A percentile compares a stretch with the other conserved stretches of the same genome.
phyloP scores from a whole-genome alignment of 2,113 vertebrate species.

The Lagopus leucura region DNA sequence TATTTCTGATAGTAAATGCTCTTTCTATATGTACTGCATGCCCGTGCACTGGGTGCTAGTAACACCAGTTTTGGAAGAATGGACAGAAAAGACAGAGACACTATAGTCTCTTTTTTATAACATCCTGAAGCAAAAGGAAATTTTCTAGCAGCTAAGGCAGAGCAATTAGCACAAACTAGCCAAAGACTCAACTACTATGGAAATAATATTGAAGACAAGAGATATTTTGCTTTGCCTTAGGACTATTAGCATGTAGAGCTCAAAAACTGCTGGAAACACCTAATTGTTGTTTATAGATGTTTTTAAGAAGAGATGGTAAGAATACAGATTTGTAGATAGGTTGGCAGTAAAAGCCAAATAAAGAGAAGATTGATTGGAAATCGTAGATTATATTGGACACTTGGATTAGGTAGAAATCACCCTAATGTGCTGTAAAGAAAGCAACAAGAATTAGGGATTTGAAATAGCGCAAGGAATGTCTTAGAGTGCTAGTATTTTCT shows the following conservation, averaged over 20 bases:
- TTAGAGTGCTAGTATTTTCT: conserved; percentile 57
- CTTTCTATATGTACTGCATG: background rate
- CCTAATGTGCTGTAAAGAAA: conserved; percentile 52
- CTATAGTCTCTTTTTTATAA: background rate
- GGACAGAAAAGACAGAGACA: background rate
- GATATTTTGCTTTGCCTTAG: background rate
- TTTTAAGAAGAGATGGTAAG: conserved; percentile 12
- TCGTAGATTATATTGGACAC: conserved; percentile 33
- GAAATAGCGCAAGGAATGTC: background rate
- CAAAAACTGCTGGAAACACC: background rate
- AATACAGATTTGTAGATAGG: background rate
- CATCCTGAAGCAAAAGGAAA: background rate
- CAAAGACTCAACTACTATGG: background rate
- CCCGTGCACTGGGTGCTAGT: background rate
- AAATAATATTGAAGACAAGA: background rate
- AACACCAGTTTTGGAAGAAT: background rate
- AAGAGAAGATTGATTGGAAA: conserved; percentile 37
- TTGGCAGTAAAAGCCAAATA: conserved; percentile 24
- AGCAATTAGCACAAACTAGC: background rate
- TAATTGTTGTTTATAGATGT: conserved; percentile 22
- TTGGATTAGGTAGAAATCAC: conserved; percentile 61
- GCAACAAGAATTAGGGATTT: conserved; percentile 35
- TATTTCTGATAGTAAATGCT: background rate
- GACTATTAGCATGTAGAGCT: background rate
- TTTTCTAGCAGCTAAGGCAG: background rate